phyloP scores from a whole-genome alignment of 1,140 invertebrate genomes.

The Drepana arcuata region DNA sequence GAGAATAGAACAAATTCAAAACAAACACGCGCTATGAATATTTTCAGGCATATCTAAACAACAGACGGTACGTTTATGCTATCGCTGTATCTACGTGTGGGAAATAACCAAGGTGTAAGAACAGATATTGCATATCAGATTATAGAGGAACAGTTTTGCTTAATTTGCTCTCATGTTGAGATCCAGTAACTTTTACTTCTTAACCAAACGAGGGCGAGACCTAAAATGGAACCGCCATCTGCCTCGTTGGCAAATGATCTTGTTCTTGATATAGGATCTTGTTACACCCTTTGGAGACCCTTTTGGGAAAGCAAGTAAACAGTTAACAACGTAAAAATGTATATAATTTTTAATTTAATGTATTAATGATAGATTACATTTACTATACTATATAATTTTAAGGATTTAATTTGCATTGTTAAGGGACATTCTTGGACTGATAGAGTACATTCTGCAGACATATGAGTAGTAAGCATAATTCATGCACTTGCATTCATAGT shows the following conservation, averaged over 20 bases:
- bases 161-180: neutral
- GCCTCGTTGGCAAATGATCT: too few species aligned
- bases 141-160: neutral
- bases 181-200: neutral
- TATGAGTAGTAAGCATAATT: slow-evolving; percentile 2
- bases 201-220: neutral
- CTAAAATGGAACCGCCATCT: neutral
- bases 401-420: neutral
- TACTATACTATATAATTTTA: neutral
- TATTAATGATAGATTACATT: too few species aligned
- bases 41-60: slow-evolving; percentile 28
- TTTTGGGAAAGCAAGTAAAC: too few species aligned
- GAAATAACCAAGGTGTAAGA: too few species aligned
- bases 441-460: neutral
- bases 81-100: too few species aligned
- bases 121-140: neutral
- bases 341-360: too few species aligned
- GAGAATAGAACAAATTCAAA: slow-evolving; percentile 53
- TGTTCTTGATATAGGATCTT: too few species aligned
- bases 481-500: slow-evolving; percentile 12
- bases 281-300: too few species aligned
- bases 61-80: slow-evolving; percentile 3
- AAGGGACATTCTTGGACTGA: neutral
- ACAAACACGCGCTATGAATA: slow-evolving; percentile 44
- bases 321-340: too few species aligned